Evolutionary conservation across 2,888 invertebrate genomes (phyloP), one percentile per base, ranked within the genome.

Genomic region (Meta bourneti): DNA sequence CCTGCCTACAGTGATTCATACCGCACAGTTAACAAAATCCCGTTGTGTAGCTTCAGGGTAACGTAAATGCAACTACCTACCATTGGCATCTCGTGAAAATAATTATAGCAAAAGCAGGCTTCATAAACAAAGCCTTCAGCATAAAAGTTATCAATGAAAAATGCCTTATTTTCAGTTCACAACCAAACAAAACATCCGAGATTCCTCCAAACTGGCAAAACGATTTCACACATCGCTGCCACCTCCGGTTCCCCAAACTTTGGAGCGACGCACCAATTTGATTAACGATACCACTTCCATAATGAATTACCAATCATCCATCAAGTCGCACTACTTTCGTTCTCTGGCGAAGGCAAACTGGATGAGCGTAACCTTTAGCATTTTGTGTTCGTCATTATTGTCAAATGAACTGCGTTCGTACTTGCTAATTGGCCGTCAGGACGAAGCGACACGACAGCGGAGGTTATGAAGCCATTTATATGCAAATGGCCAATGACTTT

Each of bases 121-220:
- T 20, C 9, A 77, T n/a, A 77, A 77, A 49, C n/a, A n/a, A n/a
- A n/a, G n/a, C 19, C 52, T 77, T 77, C 52, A n/a, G n/a, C n/a
- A n/a, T 51, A 49, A 51, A 77, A n/a, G 52, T 51, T 77, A n/a
- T 11, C 61, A 11, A 5, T 61, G 11, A 61, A 9, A 61, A 61
- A 9, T 61, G 61, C 13, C 6, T 5, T 9, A 11, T 61, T 61
- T 61, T 61, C 61, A 61, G 8, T 61, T 61, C 16, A 9, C 16
- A 61, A 5, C 5, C 61, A 61, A 61, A 61, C 61, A 61, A 61
- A 6, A 61, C 34, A 34, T 34, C 34, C 8, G 11, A 9, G 5
- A 1, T 61, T 61, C 16, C 11, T 61, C 0, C 7, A 34, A 34
- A 34, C 34, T 4, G 0, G 11, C 61, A 61, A n/a, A 61, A 6